Evolutionary conservation across 2,888 invertebrate species (phyloP).

Genomic region (Diplazon laetatorius): DNA sequence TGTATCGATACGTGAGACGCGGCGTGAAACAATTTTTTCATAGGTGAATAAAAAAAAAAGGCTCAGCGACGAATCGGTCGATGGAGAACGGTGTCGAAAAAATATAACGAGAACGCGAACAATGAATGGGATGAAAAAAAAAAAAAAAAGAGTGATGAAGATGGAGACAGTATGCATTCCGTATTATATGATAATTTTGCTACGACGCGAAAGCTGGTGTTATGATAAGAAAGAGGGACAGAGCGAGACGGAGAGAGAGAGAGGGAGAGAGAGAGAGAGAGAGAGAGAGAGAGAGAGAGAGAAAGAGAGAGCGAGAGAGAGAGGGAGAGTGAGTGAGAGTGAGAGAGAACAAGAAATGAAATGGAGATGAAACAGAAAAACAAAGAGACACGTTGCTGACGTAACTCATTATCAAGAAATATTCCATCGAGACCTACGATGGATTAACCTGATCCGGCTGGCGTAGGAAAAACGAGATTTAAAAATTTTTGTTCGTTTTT

Average conservation of each 20-base stretch:
- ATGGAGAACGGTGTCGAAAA: conserved; percentile 15
- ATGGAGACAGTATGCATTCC: conserved; percentile 65
- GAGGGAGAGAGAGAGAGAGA: conserved; percentile 24
- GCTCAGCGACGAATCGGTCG: conserved; percentile 20
- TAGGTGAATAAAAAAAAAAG: too few relatives aligned
- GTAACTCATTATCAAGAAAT: conserved; percentile 63
- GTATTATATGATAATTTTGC: conserved; percentile 66
- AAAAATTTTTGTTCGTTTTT: too few relatives aligned
- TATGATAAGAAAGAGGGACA: conserved; percentile 47
- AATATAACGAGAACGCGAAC: too few relatives aligned
- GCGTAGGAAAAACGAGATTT: conserved; percentile 61
- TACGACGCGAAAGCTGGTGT: conserved; percentile 61
- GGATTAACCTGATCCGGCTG: conserved; percentile 61
- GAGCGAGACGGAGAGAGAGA: conserved; percentile 7
- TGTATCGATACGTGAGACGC: conserved; percentile 53
- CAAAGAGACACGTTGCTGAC: conserved; percentile 67
- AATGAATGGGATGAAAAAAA: conserved; percentile 9
- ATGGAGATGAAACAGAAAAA: conserved; percentile 47
- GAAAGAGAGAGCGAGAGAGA: background rate
- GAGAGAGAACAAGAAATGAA: too few relatives aligned
- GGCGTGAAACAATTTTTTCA: conserved; percentile 39
- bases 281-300: background rate
- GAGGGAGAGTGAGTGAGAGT: conserved; percentile 31
- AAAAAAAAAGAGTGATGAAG: conserved; percentile 20
- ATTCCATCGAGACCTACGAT: conserved; percentile 63